Evolutionary conservation across 2,797 vertebrate species (phyloP).

Genomic region (Delichon dasypus): DNA sequence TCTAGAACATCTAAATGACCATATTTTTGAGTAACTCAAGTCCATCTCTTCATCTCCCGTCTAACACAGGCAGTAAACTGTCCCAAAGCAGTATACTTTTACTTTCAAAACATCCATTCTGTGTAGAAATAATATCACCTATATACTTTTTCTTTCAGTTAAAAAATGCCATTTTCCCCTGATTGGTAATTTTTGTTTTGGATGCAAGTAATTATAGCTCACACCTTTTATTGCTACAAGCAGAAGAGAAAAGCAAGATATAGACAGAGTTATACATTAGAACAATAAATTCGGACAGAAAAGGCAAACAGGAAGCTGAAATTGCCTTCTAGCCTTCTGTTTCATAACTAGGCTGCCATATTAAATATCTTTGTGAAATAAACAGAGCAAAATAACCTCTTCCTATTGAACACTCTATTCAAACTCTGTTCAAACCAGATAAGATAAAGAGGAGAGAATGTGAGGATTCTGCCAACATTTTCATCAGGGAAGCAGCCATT

Average conservation of each 20-base stretch:
- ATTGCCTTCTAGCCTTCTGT: background rate
- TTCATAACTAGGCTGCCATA: background rate
- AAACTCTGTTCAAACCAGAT: background rate
- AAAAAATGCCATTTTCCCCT: slow-evolving; percentile 43
- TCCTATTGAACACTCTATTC: background rate
- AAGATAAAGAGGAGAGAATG: background rate
- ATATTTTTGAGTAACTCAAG: background rate
- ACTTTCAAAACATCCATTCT: slow-evolving; percentile 56
- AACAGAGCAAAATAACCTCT: background rate
- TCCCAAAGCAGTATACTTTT: slow-evolving; percentile 29
- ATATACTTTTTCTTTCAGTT: background rate
- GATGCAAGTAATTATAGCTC: slow-evolving; percentile 55
- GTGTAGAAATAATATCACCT: slow-evolving; percentile 36
- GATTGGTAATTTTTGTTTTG: slow-evolving; percentile 41
- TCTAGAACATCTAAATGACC: background rate
- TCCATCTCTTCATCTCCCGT: background rate
- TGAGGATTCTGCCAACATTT: background rate
- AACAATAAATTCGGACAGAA: background rate
- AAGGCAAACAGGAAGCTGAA: background rate
- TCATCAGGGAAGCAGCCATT: background rate
- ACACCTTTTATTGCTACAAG: slow-evolving; percentile 35
- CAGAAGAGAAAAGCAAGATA: slow-evolving; percentile 12
- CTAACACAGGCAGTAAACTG: background rate
- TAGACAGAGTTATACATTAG: background rate
- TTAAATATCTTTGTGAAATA: background rate